A percentile compares a stretch with the other conserved stretches of the same genome.
phyloP scores from a whole-genome alignment of 2,888 invertebrate genomes.

The Hyalella azteca region DNA sequence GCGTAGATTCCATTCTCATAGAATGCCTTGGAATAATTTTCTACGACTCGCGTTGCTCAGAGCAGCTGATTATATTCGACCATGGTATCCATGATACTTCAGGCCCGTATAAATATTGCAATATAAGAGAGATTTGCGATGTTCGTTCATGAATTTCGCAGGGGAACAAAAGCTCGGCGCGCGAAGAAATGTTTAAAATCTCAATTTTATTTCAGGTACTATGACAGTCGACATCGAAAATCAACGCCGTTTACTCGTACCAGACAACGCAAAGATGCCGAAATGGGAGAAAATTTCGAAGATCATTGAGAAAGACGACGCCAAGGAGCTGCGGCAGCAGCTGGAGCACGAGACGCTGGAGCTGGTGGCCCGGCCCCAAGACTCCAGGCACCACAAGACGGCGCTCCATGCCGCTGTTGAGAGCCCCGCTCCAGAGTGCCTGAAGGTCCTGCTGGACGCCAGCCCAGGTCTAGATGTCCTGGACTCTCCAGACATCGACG shows the following conservation, averaged over 20 bases:
- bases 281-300: constrained; percentile 19
- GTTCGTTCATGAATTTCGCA: too few relatives aligned
- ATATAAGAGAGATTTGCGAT: too few relatives aligned
- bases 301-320: constrained; percentile 1
- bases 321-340: background rate
- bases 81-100: too few relatives aligned
- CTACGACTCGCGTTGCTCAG: too few relatives aligned
- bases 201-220: constrained; percentile 24
- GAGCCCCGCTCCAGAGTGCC: constrained; percentile 39
- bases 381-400: background rate
- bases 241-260: background rate
- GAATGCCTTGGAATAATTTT: too few relatives aligned
- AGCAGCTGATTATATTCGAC: too few relatives aligned
- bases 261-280: background rate
- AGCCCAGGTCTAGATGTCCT: background rate
- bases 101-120: too few relatives aligned
- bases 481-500: constrained; percentile 48
- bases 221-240: constrained; percentile 25
- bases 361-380: constrained; percentile 9
- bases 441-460: constrained; percentile 38
- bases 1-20: too few relatives aligned
- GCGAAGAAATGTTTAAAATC: too few relatives aligned
- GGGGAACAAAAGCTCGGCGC: too few relatives aligned
- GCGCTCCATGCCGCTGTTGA: constrained; percentile 44
- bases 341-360: constrained; percentile 35